Base-by-base conservation (phyloP, 2,113 vertebrate species). In the Sturnus vulgaris region DNA sequence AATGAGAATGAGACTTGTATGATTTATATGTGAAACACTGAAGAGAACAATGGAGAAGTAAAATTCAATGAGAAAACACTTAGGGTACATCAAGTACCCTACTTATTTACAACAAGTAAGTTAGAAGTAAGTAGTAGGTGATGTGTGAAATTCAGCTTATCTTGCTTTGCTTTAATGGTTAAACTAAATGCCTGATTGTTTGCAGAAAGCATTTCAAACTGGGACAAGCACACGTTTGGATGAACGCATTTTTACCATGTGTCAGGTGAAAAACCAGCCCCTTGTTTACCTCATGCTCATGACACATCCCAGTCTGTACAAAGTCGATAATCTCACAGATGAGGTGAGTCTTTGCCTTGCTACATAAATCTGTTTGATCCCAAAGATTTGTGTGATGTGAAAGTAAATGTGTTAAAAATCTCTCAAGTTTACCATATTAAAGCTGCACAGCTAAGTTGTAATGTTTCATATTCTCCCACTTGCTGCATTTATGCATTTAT, bases 261-360 rank as follows among this genome's bases (percentile, higher is more conserved):
- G 98, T 95, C 99, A 99, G 97, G 98, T 99, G 92, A 99, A 99
- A 93, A 99, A 98, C 96, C 99, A 99, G 96, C 99, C 99, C 7
- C 97, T 99, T 89, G 96, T 97, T 88, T 99, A 99, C 96, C 95
- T 99, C 91, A 98, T 99, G 98, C 98, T 98, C 33, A 99, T 99
- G 98, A 98, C 98, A 69, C 99, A 99, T 94, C 99, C 99, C 44
- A 97, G 92, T 65, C 97, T 99, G 86, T 99, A 99, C 93, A 98
- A 99, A 84, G 82, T 99, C 0, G 99, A 99, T 86, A 98, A 98
- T 82, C 98, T 99, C 80, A 98, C 98, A 4, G 99, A 99, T 71
- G 98, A 99, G 98, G 99, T 99, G 96, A 93, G 96, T 42, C 7
- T 68, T n/a, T 35, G 31, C 95, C 10, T 31, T 60, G 11, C 59